Evolutionary conservation across 2,113 vertebrate species (phyloP).

Genomic region (Oryzias javanicus): DNA sequence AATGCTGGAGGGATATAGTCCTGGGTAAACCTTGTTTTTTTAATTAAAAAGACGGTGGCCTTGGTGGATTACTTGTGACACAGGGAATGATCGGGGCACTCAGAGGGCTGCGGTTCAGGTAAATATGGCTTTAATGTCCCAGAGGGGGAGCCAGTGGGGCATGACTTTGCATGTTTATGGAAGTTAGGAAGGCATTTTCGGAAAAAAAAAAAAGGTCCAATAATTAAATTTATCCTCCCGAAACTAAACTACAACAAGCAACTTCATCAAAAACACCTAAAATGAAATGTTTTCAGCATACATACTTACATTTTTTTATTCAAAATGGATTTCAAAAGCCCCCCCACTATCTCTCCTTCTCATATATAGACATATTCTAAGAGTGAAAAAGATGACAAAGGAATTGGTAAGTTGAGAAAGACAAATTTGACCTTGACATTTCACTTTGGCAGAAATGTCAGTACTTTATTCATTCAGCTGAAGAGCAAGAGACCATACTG

Average conservation of each 20-base stretch:
- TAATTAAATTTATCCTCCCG: slow-evolving; percentile 26
- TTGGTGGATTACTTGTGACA: slow-evolving; percentile 73
- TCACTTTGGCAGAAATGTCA: slow-evolving; percentile 65
- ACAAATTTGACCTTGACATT: slow-evolving; percentile 77
- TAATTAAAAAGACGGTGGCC: slow-evolving; percentile 75
- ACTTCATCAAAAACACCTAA: background rate
- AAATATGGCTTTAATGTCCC: slow-evolving; percentile 67
- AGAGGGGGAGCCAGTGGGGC: slow-evolving; percentile 31
- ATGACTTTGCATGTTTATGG: slow-evolving; percentile 62
- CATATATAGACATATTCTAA: slow-evolving; percentile 1
- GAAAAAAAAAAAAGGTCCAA: slow-evolving; percentile 26
- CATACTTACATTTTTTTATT: no score
- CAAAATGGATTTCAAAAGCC: no score
- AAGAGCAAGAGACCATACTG: slow-evolving; percentile 40
- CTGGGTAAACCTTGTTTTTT: slow-evolving; percentile 71
- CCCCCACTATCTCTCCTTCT: no score
- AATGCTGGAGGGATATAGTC: slow-evolving; percentile 61
- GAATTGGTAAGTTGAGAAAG: slow-evolving; percentile 55
- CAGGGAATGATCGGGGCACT: slow-evolving; percentile 72
- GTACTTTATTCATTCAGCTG: slow-evolving; percentile 64
- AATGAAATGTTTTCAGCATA: background rate
- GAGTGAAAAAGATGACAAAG: slow-evolving; percentile 29
- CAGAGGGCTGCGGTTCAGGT: slow-evolving; percentile 62
- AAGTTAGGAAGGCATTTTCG: slow-evolving; percentile 40
- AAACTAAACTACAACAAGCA: slow-evolving; percentile 20